phyloP scores from a whole-genome alignment of 2,888 invertebrate species.

The Lasioglossum vierecki region DNA sequence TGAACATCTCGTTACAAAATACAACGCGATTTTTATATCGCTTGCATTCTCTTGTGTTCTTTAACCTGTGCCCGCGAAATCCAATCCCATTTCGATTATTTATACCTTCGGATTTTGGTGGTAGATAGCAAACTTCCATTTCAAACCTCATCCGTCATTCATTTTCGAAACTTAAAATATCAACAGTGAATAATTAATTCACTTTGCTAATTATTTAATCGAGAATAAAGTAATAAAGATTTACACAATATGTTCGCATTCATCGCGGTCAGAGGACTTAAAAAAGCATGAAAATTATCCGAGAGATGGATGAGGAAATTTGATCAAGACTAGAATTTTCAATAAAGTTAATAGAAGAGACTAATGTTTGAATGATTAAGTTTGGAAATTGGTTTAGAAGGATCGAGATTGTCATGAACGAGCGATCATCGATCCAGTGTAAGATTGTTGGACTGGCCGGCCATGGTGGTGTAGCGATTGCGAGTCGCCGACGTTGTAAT shows the following conservation, averaged over 20 bases:
- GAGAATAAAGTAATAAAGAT: too few relatives aligned
- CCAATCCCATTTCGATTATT: background rate
- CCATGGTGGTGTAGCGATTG: background rate
- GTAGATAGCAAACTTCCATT: background rate
- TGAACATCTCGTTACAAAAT: background rate
- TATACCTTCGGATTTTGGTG: background rate
- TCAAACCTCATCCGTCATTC: background rate
- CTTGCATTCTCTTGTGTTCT: background rate
- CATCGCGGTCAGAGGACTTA: too few relatives aligned
- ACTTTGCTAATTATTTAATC: too few relatives aligned
- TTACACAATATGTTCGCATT: too few relatives aligned
- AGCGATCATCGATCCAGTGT: background rate
- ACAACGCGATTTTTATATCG: background rate
- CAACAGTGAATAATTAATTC: too few relatives aligned
- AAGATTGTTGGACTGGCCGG: background rate
- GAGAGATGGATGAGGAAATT: background rate
- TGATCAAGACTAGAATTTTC: background rate
- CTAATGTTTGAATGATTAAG: background rate
- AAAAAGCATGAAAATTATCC: too few relatives aligned
- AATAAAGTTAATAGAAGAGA: background rate
- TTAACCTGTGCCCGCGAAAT: background rate
- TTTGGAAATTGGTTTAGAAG: background rate
- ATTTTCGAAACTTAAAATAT: too few relatives aligned
- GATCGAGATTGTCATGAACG: background rate
- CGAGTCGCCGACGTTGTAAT: constrained; percentile 6